A percentile compares a stretch with the other conserved stretches of the same genome.
phyloP scores from a whole-genome alignment of 1,140 invertebrate species.

The Caenorhabditis brenneri region DNA sequence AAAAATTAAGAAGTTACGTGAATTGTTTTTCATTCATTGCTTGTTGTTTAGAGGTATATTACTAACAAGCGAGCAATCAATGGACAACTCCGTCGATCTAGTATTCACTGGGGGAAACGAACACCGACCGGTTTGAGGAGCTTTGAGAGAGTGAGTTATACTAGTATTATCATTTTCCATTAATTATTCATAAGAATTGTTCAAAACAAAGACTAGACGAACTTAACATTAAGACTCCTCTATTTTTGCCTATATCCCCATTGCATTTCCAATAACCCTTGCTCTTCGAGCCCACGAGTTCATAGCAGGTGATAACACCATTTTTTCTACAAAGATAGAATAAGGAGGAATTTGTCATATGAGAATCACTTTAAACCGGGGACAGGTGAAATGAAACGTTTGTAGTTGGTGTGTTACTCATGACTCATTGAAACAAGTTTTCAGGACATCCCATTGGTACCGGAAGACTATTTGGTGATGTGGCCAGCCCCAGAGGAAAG shows the following conservation, averaged over 20 bases:
- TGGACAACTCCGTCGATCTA: neutral
- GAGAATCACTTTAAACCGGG: neutral
- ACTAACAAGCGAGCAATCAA: neutral
- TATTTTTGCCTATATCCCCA: neutral
- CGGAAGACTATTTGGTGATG: neutral
- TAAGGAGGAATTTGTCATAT: neutral
- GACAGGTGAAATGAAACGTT: slow-evolving; percentile 9
- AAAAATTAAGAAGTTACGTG: neutral
- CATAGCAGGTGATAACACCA: neutral
- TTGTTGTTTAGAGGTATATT: neutral
- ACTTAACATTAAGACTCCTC: neutral
- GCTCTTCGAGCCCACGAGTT: neutral
- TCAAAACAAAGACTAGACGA: neutral
- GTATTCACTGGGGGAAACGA: slow-evolving; percentile 27
- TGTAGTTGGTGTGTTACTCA: no score
- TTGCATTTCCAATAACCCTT: neutral
- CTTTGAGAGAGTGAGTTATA: neutral
- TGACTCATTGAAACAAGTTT: neutral
- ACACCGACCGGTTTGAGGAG: neutral
- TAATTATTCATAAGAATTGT: neutral
- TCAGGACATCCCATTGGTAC: slow-evolving; percentile 1
- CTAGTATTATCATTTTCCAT: neutral
- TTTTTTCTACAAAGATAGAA: neutral
- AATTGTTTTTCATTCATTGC: neutral
- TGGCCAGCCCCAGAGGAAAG: neutral